Evolutionary conservation across 2,888 invertebrate species (phyloP).

Genomic region (Gymnoscelis rufifasciata): DNA sequence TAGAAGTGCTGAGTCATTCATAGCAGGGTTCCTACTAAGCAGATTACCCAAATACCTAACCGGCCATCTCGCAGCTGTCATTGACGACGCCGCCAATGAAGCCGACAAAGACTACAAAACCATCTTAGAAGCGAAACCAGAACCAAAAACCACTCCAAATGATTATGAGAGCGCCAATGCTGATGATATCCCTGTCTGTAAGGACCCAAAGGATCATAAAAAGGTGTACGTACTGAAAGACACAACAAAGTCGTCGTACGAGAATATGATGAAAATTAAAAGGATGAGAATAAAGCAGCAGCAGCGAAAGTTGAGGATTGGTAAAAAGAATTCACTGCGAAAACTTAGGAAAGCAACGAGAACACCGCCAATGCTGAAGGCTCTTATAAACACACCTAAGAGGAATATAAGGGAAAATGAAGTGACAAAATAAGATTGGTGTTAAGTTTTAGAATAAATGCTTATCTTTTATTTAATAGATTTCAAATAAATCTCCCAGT

Average conservation of each 20-base stretch:
- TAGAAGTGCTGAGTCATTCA: constrained; percentile 28
- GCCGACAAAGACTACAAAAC: constrained; percentile 1
- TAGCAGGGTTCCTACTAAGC: constrained; percentile 39
- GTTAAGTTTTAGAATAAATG: too few species aligned
- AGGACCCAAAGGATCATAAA: background rate
- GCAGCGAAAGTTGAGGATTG: background rate
- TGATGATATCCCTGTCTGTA: background rate
- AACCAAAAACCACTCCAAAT: background rate
- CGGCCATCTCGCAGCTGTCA: constrained; percentile 11
- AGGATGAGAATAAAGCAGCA: background rate
- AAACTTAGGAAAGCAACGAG: too few species aligned
- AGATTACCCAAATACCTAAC: constrained; percentile 37
- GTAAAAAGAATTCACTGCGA: background rate
- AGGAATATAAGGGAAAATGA: background rate
- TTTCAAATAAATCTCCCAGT: too few species aligned
- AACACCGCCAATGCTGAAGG: background rate
- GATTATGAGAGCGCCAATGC: background rate
- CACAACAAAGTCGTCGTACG: background rate
- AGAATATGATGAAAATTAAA: background rate
- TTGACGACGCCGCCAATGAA: background rate
- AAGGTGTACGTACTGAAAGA: background rate
- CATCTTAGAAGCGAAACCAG: background rate
- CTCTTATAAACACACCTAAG: background rate
- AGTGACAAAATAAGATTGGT: too few species aligned
- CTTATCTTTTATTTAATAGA: too few species aligned